phyloP scores from a whole-genome alignment of 2,888 invertebrate species.

The Caenorhabditis becei region DNA sequence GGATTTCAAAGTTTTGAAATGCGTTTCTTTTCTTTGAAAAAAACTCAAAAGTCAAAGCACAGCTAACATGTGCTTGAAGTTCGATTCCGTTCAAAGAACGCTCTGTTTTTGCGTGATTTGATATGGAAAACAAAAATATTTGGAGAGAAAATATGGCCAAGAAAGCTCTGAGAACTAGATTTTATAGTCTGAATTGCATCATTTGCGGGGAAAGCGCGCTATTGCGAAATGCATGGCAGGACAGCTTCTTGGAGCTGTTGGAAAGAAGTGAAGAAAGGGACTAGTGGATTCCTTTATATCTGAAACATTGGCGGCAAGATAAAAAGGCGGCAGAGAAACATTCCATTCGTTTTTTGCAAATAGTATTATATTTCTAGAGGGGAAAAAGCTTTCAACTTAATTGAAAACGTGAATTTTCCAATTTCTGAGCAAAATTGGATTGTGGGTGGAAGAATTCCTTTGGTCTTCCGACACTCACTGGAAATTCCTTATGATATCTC shows the following conservation, averaged over 20 bases:
- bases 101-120: neutral
- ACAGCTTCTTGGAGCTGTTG: slow-evolving; percentile 23
- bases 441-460: neutral
- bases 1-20: neutral
- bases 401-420: slow-evolving; percentile 24
- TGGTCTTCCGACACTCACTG: too few species aligned
- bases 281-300: neutral
- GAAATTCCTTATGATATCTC: too few species aligned
- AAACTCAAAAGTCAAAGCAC: neutral
- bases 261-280: neutral
- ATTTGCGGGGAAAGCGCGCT: neutral
- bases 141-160: neutral
- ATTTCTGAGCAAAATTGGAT: neutral
- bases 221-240: slow-evolving; percentile 44
- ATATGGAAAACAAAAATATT: too few species aligned
- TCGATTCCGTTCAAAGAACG: too few species aligned
- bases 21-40: neutral
- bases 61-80: neutral
- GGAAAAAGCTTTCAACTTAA: slow-evolving; percentile 34
- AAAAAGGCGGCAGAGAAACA: slow-evolving; percentile 1
- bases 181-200: slow-evolving; percentile 16
- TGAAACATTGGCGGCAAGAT: slow-evolving; percentile 23
- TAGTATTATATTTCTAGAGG: slow-evolving; percentile 38
- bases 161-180: neutral
- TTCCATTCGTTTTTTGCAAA: slow-evolving; percentile 14